Evolutionary conservation across 2,888 invertebrate genomes (phyloP), one percentile per base, ranked within the genome.

Genomic region (Saturnia pavonia): DNA sequence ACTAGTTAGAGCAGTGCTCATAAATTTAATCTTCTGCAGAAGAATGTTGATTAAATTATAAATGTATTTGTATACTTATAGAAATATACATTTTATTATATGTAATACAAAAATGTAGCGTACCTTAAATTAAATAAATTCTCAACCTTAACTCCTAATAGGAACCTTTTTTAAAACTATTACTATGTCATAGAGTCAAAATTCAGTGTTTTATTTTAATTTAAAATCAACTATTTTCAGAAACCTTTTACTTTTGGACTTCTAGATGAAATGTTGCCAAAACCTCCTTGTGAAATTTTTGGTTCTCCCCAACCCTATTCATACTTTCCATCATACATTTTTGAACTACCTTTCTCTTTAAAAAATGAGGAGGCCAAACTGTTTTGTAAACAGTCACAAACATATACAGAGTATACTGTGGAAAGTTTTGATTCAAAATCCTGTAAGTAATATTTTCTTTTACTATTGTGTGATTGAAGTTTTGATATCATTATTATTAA

Each of bases 241-340:
- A 89, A 82, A 76, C 94, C 94, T 19, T 94, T 94, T 75, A 85
- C 90, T 72, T 94, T 92, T 85, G 94, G 94, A 0, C 79, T 89
- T 2, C 75, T 93, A 0, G 87, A 92, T 78, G 85, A 91, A 74
- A 93, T 94, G 91, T 84, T 94, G 3, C 94, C 94, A 1, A 91
- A 87, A 66, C 90, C 89, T 0, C 84, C 80, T 11, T 79, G 80
- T 66, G 90, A 91, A 75, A 69, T 74, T 1, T 91, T 90, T 84
- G 91, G 92, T 1, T 94, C 93, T 1, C 88, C 91, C 1, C 86
- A 92, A 71, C 94, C 94, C 9, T 94, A 94, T 73, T 77, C 92
- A 34, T 92, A 91, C 73, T 94, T 81, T 74, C 94, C 94, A 0
- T 83, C 91, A 16, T 87, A 93, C 80, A 82, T 94, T 45, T 94